Base-by-base conservation (phyloP, 2,797 vertebrate genomes). In the Varecia variegata region DNA sequence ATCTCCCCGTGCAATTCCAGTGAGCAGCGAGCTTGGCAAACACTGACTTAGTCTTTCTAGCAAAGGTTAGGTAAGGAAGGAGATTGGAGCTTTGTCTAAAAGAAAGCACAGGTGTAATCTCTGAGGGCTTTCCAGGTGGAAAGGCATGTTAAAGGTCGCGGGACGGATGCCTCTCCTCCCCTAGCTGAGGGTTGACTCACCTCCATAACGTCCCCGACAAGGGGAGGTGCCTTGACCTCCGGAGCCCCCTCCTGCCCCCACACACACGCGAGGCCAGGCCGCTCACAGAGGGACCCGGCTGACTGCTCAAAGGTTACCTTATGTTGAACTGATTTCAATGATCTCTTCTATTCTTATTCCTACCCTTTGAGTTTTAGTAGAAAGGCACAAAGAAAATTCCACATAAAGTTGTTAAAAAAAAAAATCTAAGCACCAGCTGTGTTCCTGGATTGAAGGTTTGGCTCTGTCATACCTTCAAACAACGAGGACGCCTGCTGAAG, bases 361-460 rank as follows among this genome's bases (percentile, higher is more conserved):
- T 80, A 21, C 58, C n/a, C 8, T 60, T 67, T 80, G 93, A 83
- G 25, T 94, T 80, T 94, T 71, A 86, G 50, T n/a, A 60, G 32
- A 96, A 96, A 92, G n/a, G 35, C 45, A 67, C 58, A 76, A 96
- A 93, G 83, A 91, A 79, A 96, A 80, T 87, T 83, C 71, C 74
- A 74, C 47, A 92, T 45, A 40, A 32, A n/a, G 7, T 35, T 65
- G 18, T 82, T 52, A 0, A 25, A 74, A 81, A 43, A 43, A 20
- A 32, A 32, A 62, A 35, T 21, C 47, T 67, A 47, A 93, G 14
- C 40, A 87, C 52, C 52, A 79, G 71, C 47, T 65, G 7, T 38
- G 30, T 79, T 67, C 38, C 27, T 70, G 45, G 76, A 20, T 47
- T 65, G 65, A 76, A 47, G 23, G 40, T 77, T 83, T 76, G 65